Conservation (phyloP, 2,797 vertebrate genomes). For the Crenuchus spilurus region DNA sequence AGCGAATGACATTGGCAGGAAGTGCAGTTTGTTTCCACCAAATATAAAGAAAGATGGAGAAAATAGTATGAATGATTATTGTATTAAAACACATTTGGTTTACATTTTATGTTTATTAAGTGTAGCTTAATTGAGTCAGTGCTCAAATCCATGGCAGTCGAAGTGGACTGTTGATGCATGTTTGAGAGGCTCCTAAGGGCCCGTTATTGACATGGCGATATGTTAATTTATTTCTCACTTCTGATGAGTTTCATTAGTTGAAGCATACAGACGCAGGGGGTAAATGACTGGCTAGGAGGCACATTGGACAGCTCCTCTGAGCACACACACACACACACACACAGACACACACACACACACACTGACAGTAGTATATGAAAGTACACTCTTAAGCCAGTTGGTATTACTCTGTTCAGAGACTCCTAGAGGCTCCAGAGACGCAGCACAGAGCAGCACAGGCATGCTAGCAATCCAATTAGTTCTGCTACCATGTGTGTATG, state of each 20-base stretch:
- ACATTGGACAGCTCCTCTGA: slow-evolving; percentile 37
- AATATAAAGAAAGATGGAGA: too few relatives aligned
- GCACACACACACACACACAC: not conserved
- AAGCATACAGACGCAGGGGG: slow-evolving; percentile 28
- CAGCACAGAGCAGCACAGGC: not conserved
- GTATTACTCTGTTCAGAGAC: slow-evolving; percentile 17
- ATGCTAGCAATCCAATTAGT: slow-evolving; percentile 29
- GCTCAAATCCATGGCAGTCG: slow-evolving; percentile 21
- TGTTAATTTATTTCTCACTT: slow-evolving; percentile 46
- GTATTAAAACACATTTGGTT: too few relatives aligned
- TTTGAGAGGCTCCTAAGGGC: slow-evolving; percentile 32
- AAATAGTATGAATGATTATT: too few relatives aligned
- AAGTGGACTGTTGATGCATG: not conserved
- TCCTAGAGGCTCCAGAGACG: slow-evolving; percentile 10
- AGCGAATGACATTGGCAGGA: too few relatives aligned
- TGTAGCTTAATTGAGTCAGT: too few relatives aligned
- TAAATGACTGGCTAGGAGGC: slow-evolving; percentile 44
- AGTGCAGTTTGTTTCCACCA: too few relatives aligned
- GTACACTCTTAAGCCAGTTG: slow-evolving; percentile 5
- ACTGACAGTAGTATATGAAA: not conserved
- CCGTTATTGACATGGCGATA: slow-evolving; percentile 23
- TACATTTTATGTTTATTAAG: too few relatives aligned
- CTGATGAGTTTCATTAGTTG: slow-evolving; percentile 46
- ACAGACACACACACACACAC: not conserved
- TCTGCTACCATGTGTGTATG: not conserved